Evolutionary conservation across 1,140 invertebrate species (phyloP).

Genomic region (Latrodectus geometricus): DNA sequence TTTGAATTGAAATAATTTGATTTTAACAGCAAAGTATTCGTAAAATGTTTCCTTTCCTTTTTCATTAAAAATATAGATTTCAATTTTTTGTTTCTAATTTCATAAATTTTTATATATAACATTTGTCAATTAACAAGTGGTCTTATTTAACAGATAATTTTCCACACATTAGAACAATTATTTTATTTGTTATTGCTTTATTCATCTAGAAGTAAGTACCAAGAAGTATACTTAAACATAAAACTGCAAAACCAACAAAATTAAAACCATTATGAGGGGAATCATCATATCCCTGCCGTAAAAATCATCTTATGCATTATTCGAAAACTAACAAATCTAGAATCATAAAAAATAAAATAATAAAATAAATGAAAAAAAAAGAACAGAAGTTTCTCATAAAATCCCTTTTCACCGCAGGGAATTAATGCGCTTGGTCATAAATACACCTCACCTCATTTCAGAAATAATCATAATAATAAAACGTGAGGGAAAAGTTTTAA

Average conservation of each 20-base stretch:
- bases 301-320: not conserved
- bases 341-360: not conserved
- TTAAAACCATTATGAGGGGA: not conserved
- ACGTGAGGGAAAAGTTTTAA: not conserved
- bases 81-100: no score
- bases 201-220: no score
- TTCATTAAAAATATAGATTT: no score
- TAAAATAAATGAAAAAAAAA: not conserved
- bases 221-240: not conserved
- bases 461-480: conserved; percentile 1
- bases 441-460: not conserved
- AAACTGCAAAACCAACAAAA: not conserved
- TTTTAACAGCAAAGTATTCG: no score
- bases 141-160: no score
- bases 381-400: not conserved
- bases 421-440: not conserved
- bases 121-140: no score
- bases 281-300: not conserved
- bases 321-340: not conserved
- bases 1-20: no score
- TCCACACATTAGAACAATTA: no score
- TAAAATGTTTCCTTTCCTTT: no score
- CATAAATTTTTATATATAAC: no score
- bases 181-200: no score
- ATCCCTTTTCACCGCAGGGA: not conserved